Evolutionary conservation across 37 sponge, comb jelly and placozoan species (phyloP), one percentile per base, ranked within the genome.

Genomic region (Hormiphora californensis): DNA sequence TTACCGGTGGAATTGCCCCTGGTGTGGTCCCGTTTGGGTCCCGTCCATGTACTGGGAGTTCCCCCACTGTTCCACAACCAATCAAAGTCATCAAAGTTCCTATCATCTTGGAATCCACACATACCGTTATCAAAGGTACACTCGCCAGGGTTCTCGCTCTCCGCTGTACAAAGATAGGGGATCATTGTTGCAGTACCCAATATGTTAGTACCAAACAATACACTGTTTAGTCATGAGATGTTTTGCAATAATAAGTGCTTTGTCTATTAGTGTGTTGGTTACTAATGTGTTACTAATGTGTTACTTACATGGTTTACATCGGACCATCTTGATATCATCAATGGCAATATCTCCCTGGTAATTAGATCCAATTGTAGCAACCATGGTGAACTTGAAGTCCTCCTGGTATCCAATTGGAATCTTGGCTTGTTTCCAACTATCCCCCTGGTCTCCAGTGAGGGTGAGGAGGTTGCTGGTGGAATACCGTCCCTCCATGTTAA

Each of bases 1-100:
- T 11, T 81, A 87, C 88, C 88, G 7, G 85, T 65, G 34, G 17
- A 35, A 55, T 81, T 88, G 49, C 86, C 86, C 15, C 54, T n/a
- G 86, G 89, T 88, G 33, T 88, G 89, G 38, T 88, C 89, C 32
- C 36, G 57, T 31, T 35, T 68, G 23, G 89, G 89, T 57, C 89
- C 89, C 21, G 89, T 88, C 12, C 23, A 73, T 23, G 1, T 3
- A 30, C 81, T 73, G 12, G 81, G 81, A 2, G 81, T 73, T 39
- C 81, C 81, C 44, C 17, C 43, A 46, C 43, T 73, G 39, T 73
- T 73, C 25, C 81, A 43, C 23, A 19, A 40, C 88, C 88, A 87
- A 68, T 87, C 88, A 5, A 87, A 38, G 88, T 63, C 68, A 25
- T 87, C 88, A 11, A 35, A 55, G 63, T 57, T 51, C 63, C 4